These are phyloP conservation scores for Ceuthmochares aereus DNA, from an alignment of 2,113 vertebrate genomes.

Conservation along the genomic window DNA sequence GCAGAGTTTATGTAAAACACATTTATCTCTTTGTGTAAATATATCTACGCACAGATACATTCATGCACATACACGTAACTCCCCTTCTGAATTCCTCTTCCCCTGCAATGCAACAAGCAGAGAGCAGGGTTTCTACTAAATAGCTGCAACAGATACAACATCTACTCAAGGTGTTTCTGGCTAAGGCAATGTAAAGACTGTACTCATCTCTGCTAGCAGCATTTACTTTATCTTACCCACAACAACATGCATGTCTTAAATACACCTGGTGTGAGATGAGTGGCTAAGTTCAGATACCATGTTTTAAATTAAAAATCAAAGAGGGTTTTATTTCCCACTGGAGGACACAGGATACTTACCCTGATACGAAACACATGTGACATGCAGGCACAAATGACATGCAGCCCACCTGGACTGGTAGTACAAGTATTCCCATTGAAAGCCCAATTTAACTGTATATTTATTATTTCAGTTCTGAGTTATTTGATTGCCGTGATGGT, in stretches of 20 bases:
- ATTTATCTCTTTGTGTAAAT: neutral
- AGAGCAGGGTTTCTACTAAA: neutral
- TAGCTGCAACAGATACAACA: neutral
- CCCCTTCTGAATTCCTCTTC: neutral
- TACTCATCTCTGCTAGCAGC: neutral
- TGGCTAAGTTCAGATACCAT: neutral
- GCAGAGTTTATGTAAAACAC: neutral
- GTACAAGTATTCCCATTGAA: neutral
- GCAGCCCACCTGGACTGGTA: neutral
- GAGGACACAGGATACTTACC: neutral
- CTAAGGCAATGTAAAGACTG: neutral
- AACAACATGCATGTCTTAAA: neutral
- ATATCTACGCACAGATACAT: neutral
- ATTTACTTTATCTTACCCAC: neutral
- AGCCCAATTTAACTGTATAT: neutral
- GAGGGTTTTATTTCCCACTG: neutral
- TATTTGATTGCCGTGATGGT: neutral
- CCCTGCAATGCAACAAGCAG: neutral
- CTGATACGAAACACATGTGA: neutral
- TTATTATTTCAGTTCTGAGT: neutral
- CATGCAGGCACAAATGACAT: neutral
- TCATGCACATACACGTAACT: no score
- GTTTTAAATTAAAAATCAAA: neutral
- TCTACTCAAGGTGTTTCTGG: neutral
- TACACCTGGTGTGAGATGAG: neutral